A percentile compares a stretch with the other conserved stretches of the same genome.
These are phyloP conservation scores for Linnaemya vulpina DNA, from an alignment of 2,888 invertebrate genomes.

Conservation along the genomic window DNA sequence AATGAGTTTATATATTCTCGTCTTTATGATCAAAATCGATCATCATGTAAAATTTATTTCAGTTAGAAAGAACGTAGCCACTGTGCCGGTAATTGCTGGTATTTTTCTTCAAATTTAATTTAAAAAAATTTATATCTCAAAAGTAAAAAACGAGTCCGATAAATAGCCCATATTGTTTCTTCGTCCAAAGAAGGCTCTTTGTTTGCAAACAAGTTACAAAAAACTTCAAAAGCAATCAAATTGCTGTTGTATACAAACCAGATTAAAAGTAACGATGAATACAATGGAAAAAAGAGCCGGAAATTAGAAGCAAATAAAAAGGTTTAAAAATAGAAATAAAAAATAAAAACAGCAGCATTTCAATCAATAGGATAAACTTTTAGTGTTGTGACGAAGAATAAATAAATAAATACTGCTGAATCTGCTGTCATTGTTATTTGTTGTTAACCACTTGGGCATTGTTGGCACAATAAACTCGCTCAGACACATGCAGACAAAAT, in stretches of 20 bases:
- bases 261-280: conserved; percentile 10
- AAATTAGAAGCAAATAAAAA: not conserved
- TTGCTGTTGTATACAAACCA: conserved; percentile 17
- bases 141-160: not conserved
- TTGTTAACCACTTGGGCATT: conserved; percentile 57
- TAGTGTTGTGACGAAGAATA: not conserved
- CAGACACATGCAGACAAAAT: not conserved
- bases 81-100: too few relatives aligned
- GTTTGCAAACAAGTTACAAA: not conserved
- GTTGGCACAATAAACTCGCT: conserved; percentile 30
- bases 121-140: not conserved
- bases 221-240: not conserved
- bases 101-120: not conserved
- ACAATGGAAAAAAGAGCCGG: not conserved
- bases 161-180: not conserved
- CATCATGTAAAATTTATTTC: too few relatives aligned
- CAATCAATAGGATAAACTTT: conserved; percentile 41
- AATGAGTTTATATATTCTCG: too few relatives aligned
- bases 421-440: conserved; percentile 39
- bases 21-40: too few relatives aligned
- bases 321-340: not conserved
- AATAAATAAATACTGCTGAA: not conserved
- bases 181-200: not conserved
- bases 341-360: conserved; percentile 11
- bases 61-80: too few relatives aligned